Conservation (phyloP, 2,888 invertebrate species). For the Chalcis sispes region DNA sequence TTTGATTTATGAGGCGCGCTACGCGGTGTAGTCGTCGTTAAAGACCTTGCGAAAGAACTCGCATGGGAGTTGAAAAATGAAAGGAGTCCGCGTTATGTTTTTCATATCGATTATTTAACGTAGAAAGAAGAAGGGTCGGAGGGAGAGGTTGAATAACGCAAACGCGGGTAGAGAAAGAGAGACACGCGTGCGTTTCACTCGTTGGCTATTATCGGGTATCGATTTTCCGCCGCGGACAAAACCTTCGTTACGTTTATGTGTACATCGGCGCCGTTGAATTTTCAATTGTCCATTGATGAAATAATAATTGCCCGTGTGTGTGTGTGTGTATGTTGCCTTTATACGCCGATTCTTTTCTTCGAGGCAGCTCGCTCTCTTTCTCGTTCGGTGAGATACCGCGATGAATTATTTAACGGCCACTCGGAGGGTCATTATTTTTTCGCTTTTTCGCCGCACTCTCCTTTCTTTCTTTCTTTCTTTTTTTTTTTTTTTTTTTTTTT, state of each 20-base stretch:
- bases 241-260: conserved; percentile 4
- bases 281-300: conserved; percentile 38
- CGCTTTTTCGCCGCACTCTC: neutral
- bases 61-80: no score
- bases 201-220: conserved; percentile 11
- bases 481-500: no score
- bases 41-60: no score
- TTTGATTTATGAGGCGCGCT: conserved; percentile 39
- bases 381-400: neutral
- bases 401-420: neutral
- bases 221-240: conserved; percentile 15
- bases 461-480: no score
- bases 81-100: neutral
- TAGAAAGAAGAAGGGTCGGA: neutral
- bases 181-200: neutral
- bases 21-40: neutral
- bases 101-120: neutral
- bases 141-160: neutral
- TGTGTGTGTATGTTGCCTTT: neutral
- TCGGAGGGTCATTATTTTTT: neutral
- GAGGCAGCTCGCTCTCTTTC: conserved; percentile 10
- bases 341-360: no score
- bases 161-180: no score
- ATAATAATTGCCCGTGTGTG: conserved; percentile 19
- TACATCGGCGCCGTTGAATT: conserved; percentile 20